These are phyloP conservation scores for Ceyx melanurus DNA, from an alignment of 2,113 vertebrate genomes.

Conservation along the genomic window DNA sequence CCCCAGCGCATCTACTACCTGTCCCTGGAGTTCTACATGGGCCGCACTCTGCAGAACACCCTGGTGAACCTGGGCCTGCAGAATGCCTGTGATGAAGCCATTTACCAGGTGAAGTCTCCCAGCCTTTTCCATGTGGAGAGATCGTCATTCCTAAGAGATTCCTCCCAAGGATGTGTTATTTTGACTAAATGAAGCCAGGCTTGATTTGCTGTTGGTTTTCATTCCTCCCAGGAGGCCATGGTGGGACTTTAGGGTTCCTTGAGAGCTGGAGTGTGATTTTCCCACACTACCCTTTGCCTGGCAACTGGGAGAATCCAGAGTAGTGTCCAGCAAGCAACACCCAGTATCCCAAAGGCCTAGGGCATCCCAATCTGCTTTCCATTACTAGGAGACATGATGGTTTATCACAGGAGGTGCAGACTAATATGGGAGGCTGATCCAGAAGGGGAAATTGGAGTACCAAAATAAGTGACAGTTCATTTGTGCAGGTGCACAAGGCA, in stretches of 20 bases:
- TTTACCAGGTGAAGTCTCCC: conserved; percentile 82
- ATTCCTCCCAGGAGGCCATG: not conserved
- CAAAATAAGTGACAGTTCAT: not conserved
- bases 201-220: not conserved
- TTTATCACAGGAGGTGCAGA: not conserved
- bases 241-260: not conserved
- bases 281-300: not conserved
- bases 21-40: conserved; percentile 93
- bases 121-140: rapidly evolving
- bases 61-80: conserved; percentile 91
- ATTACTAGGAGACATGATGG: not conserved
- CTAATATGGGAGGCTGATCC: not conserved
- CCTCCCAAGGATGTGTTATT: not conserved
- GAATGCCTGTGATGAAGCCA: conserved; percentile 86
- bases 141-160: not conserved
- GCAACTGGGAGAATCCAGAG: not conserved
- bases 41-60: conserved; percentile 89
- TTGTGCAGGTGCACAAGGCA: not conserved
- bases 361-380: not conserved
- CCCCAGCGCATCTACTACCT: conserved; percentile 82
- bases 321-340: not conserved
- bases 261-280: not conserved
- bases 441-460: not conserved
- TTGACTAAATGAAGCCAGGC: not conserved
- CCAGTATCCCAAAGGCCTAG: not conserved